These are phyloP conservation scores for Hydra vulgaris DNA, from an alignment of 30 jellyfish, hydroid and myxozoan species.

Conservation along the genomic window DNA sequence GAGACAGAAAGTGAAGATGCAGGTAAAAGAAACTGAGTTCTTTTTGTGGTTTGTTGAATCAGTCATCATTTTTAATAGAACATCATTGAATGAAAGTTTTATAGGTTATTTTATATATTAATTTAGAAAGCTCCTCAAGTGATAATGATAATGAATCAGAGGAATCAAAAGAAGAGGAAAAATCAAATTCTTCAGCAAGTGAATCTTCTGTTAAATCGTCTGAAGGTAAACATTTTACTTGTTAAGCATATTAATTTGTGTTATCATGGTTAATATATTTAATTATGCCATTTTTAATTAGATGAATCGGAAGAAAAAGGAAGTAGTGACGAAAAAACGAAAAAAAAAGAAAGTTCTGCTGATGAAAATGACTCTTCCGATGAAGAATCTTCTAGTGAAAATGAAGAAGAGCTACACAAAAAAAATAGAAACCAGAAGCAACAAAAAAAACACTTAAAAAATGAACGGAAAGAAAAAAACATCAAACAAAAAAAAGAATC, in stretches of 20 bases:
- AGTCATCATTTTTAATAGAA: too few relatives aligned
- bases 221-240: background rate
- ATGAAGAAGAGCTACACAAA: background rate
- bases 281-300: background rate
- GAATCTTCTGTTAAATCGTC: background rate
- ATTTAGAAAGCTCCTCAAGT: constrained; percentile 9
- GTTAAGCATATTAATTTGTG: too few relatives aligned
- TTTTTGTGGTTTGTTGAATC: too few relatives aligned
- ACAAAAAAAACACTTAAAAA: background rate
- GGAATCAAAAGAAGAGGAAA: constrained; percentile 2
- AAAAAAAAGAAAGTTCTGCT: background rate
- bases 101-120: too few relatives aligned
- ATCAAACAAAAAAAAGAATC: constrained; percentile 1
- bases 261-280: too few relatives aligned
- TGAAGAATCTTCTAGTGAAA: constrained; percentile 19
- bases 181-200: constrained; percentile 19
- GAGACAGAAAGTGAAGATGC: background rate
- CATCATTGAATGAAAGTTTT: too few relatives aligned
- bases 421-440: background rate
- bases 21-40: background rate
- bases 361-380: constrained; percentile 13
- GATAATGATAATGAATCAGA: constrained; percentile 13
- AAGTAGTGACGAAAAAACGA: background rate
- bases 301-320: background rate
- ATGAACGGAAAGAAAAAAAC: background rate